Base-by-base conservation (phyloP, 1,140 invertebrate genomes). In the Macrotrachela quadricornifera region DNA sequence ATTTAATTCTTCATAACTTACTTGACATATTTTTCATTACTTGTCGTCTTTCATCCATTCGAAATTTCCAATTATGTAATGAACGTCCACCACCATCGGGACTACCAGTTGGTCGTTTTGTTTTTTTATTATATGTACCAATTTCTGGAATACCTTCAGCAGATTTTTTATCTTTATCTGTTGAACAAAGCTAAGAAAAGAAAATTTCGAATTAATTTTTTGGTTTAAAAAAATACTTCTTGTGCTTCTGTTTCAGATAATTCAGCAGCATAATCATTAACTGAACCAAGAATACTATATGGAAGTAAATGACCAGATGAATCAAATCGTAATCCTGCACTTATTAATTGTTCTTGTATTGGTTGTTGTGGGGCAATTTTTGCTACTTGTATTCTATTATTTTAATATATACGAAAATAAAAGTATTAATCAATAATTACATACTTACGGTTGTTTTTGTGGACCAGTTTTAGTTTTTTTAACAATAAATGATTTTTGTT, bases 11-110 rank as follows among this genome's bases (percentile, higher is more conserved):
- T 38, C 1, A 21, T 30, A 39, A 55, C 62, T 55, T 59, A 70
- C 68, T 67, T 21, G 67, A 69, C 12, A 70, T 66, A 49, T 67
- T 61, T 21, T 62, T 62, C 54, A 69, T 67, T 43, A 68, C 66
- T 41, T 50, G 56, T 54, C 64, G 66, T 40, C 67, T 62, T 50
- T 69, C 64, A 40, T 59, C 46, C 67, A 69, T 70, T 51, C 62
- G 64, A 17, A 57, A 44, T 49, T 64, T 59, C 68, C 68, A 70
- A 61, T 70, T 67, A 11, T 54, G 58, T 30, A 70, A 56, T 15
- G 68, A 44, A 41, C 44, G 42, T 47, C 50, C 38, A 10, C 42
- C 43, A 39, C 14, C 14, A 55, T 45, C 50, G 36, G 18, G 21
- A 41, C 21, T 18, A 14, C 40, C 13, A 21, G 16, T 54, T 50